Conservation (phyloP, 2,797 vertebrate genomes). For the Mustela erminea region DNA sequence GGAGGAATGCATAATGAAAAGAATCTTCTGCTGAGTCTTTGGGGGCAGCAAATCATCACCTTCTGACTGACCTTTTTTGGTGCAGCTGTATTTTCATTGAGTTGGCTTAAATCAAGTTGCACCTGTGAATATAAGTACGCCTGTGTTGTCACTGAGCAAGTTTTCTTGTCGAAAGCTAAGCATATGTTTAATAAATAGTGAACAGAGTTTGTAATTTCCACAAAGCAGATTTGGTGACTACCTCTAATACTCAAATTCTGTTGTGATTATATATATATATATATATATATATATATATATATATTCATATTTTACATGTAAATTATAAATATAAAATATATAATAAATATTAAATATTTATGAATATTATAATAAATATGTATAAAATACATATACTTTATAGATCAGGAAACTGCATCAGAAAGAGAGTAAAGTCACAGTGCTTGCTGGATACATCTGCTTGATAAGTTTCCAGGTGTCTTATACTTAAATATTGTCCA, state of each 20-base stretch:
- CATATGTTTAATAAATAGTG: slow-evolving; percentile 38
- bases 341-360: not conserved
- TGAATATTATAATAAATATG: not conserved
- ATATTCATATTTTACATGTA: not conserved
- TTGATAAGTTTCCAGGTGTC: slow-evolving; percentile 32
- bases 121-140: slow-evolving; percentile 57
- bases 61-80: slow-evolving; percentile 59
- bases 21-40: slow-evolving; percentile 53
- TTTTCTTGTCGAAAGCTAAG: not conserved
- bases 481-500: slow-evolving; percentile 23
- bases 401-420: slow-evolving; percentile 2
- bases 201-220: slow-evolving; percentile 14
- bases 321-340: not conserved
- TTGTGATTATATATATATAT: not conserved
- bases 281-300: not conserved
- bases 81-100: slow-evolving; percentile 58
- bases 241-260: not conserved
- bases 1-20: slow-evolving; percentile 63
- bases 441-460: not conserved
- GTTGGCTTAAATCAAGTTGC: slow-evolving; percentile 38
- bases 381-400: slow-evolving; percentile 23
- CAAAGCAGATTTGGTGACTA: slow-evolving; percentile 12
- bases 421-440: not conserved
- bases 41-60: not conserved
- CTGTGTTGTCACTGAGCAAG: not conserved